Percentiles rank a stretch among this genome's conserved stretches.
phyloP scores from a whole-genome alignment of 2,888 invertebrate genomes.

The Rhorus exstirpatorius region DNA sequence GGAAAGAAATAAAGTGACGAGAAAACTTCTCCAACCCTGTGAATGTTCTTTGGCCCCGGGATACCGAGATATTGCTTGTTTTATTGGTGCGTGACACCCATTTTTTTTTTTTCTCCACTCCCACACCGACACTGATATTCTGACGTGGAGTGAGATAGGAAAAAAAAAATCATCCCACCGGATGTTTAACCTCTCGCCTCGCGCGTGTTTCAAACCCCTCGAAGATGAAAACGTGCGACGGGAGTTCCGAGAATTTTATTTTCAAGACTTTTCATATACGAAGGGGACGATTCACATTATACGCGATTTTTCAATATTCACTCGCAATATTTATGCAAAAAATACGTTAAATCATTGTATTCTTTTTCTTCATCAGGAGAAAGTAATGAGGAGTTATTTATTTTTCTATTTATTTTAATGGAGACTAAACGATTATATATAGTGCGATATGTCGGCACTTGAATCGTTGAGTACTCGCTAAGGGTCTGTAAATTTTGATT shows the following conservation, averaged over 20 bases:
- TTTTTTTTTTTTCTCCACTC: slow-evolving; percentile 74
- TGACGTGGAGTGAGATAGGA: slow-evolving; percentile 22
- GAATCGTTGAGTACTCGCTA: too few species aligned
- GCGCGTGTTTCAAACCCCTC: slow-evolving; percentile 10
- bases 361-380: too few species aligned
- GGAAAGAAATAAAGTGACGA: slow-evolving; percentile 11
- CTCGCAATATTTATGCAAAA: too few species aligned
- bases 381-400: too few species aligned
- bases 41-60: slow-evolving; percentile 81
- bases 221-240: slow-evolving; percentile 3
- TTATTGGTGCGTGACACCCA: slow-evolving; percentile 84
- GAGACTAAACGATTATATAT: too few species aligned
- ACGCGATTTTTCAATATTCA: too few species aligned
- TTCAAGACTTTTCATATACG: not conserved
- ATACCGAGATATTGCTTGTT: slow-evolving; percentile 85
- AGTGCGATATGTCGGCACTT: not conserved
- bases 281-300: too few species aligned
- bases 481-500: not conserved
- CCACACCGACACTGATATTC: slow-evolving; percentile 45
- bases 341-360: too few species aligned
- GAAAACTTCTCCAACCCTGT: slow-evolving; percentile 72
- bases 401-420: too few species aligned
- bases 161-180: slow-evolving; percentile 56
- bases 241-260: slow-evolving; percentile 11
- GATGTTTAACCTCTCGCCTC: slow-evolving; percentile 57